Percentiles rank a stretch among this genome's conserved stretches.
Evolutionary conservation across 2,888 invertebrate species (phyloP).

Genomic region (Teleogryllus oceanicus): DNA sequence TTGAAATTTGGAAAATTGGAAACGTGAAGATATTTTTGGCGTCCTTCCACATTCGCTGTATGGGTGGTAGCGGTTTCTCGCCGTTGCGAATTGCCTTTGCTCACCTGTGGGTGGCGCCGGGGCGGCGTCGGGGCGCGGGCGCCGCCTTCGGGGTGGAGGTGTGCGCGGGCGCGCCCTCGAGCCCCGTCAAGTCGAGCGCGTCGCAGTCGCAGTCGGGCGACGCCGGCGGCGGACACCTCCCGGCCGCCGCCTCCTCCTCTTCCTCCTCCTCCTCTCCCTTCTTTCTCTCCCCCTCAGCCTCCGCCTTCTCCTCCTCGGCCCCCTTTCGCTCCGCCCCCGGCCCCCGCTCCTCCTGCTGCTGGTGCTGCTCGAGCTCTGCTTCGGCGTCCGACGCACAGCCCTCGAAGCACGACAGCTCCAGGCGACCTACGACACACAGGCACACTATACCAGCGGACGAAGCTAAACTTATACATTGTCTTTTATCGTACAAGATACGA

Average conservation of each 20-base stretch:
- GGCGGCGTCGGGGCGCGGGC: conserved; percentile 11
- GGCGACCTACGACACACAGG: background rate
- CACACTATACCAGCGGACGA: background rate
- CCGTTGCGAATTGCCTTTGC: too few species aligned
- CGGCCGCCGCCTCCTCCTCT: background rate
- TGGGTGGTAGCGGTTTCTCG: too few species aligned
- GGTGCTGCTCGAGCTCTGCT: conserved; percentile 34
- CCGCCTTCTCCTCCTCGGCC: too few species aligned
- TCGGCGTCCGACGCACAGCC: conserved; percentile 51
- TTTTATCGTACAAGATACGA: too few species aligned
- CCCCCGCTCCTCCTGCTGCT: background rate
- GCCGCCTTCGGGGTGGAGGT: conserved; percentile 50
- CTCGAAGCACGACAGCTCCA: conserved; percentile 34
- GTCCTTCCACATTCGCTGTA: too few species aligned
- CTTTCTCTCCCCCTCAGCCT: conserved; percentile 40
- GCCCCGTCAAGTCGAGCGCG: background rate
- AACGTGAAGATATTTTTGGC: too few species aligned
- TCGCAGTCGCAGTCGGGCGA: background rate
- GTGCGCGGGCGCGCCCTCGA: conserved; percentile 43
- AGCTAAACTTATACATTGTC: too few species aligned
- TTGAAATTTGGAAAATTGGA: too few species aligned
- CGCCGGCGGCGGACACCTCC: background rate
- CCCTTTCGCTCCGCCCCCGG: too few species aligned
- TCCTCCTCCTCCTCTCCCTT: conserved; percentile 47
- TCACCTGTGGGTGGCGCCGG: too few species aligned